A percentile compares a stretch with the other conserved stretches of the same genome.
Evolutionary conservation across 2,888 invertebrate species (phyloP).

Genomic region (Euplagia quadripunctaria): DNA sequence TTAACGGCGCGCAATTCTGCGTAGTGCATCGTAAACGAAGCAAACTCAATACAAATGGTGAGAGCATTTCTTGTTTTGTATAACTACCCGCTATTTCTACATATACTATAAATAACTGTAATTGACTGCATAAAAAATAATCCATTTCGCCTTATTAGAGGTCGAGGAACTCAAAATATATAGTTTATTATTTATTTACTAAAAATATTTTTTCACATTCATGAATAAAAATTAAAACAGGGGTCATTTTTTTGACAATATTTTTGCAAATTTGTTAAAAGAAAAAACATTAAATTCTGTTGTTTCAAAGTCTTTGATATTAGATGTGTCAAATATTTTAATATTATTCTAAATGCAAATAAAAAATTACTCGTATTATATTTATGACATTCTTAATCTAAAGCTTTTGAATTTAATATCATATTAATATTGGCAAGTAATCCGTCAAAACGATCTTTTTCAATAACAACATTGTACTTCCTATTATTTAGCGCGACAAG

Average conservation of each 20-base stretch:
- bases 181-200: conserved; percentile 9
- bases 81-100: conserved; percentile 1
- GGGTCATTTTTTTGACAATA: no score
- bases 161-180: neutral
- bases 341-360: neutral
- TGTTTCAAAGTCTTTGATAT: neutral
- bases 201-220: neutral
- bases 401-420: neutral
- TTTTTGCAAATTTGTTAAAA: no score
- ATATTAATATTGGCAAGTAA: neutral
- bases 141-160: neutral
- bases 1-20: conserved; percentile 3
- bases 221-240: neutral
- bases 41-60: conserved; percentile 1
- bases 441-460: neutral
- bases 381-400: neutral
- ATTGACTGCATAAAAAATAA: neutral
- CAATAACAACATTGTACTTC: neutral
- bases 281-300: no score
- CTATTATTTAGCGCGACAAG: neutral
- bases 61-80: conserved; percentile 1
- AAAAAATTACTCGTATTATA: neutral
- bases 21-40: conserved; percentile 8
- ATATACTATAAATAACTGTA: conserved; percentile 8
- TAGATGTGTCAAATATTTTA: neutral